Evolutionary conservation across 2,888 invertebrate species (phyloP), one percentile per base, ranked within the genome.

Genomic region (Coremacera marginata): DNA sequence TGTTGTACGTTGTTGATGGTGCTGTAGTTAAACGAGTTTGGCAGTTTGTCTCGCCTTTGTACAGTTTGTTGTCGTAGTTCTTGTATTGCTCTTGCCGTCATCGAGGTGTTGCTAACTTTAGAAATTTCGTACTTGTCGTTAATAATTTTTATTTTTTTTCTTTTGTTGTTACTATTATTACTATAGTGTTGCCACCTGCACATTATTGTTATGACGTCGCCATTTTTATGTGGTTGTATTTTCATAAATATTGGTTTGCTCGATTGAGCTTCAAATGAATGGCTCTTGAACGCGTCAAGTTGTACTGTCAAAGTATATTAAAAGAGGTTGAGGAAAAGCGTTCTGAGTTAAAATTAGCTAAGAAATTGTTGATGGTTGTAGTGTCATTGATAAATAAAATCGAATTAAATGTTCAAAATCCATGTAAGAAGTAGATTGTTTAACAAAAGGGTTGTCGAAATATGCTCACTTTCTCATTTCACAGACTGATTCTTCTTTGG

Each of bases 171-270:
- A 37, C 8, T 37, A 37, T 37, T 37, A 37, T 44, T 44, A 44
- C 11, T 44, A 77, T 79, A 65, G 52, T 72, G 63, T 78, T 80
- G 82, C 79, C 80, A 84, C 82, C 81, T 82, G 82, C 83, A 79
- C 78, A 77, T 77, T 65, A 75, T 77, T 57, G 82, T 80, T 80
- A 75, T 75, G 75, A 70, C 62, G 60, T 75, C 67, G 67, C 22
- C 67, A 22, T 74, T 70, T 63, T 74, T 19, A 22, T 80, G 68
- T 49, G 49, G 81, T 79, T 78, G 79, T 80, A 57, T n/a, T n/a
- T n/a, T 19, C 79, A 83, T 83, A 83, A 82, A 83, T 76, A 72
- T 80, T 55, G 51, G 37, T 37, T 63, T 37, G 77, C 81, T 79
- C 81, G 79, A 82, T 83, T 82, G 81, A 82, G 79, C 81, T 79